Evolutionary conservation across 2,113 vertebrate genomes (phyloP).

Genomic region (Pluvialis apricaria): DNA sequence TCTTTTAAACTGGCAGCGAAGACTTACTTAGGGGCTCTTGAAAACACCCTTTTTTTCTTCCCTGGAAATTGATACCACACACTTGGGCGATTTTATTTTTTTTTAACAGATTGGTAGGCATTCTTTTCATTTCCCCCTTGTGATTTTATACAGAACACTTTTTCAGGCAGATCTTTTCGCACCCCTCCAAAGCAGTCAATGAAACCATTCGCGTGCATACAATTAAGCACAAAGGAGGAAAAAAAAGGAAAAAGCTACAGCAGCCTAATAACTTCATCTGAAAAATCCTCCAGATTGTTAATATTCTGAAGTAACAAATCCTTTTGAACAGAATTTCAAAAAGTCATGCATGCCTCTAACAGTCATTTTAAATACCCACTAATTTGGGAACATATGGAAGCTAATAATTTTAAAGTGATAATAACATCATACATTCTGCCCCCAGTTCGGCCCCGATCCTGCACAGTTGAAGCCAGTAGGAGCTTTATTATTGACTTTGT

Average conservation of each 20-base stretch:
- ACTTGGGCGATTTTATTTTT: constrained; percentile 58
- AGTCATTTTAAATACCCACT: neutral
- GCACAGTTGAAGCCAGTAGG: neutral
- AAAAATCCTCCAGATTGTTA: neutral
- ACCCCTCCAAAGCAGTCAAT: constrained; percentile 50
- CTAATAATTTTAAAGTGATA: neutral
- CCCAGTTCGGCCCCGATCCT: neutral
- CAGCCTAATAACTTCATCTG: neutral
- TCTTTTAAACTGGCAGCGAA: constrained; percentile 18
- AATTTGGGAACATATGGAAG: neutral
- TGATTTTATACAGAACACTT: constrained; percentile 51
- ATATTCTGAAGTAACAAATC: constrained; percentile 3
- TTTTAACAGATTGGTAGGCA: constrained; percentile 64
- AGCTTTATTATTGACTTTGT: neutral
- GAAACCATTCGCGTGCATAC: constrained; percentile 33
- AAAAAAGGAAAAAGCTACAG: neutral
- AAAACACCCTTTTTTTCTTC: constrained; percentile 16
- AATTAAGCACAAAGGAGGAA: neutral
- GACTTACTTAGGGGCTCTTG: constrained; percentile 45
- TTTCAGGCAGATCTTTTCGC: constrained; percentile 22
- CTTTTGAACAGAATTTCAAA: neutral
- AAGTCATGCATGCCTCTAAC: neutral
- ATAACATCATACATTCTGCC: neutral
- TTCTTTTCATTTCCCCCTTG: constrained; percentile 39
- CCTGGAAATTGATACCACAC: constrained; percentile 59